Percentiles rank a stretch among this genome's conserved stretches.
These are phyloP conservation scores for Xenopus borealis DNA, from an alignment of 2,113 vertebrate genomes.

Conservation along the genomic window DNA sequence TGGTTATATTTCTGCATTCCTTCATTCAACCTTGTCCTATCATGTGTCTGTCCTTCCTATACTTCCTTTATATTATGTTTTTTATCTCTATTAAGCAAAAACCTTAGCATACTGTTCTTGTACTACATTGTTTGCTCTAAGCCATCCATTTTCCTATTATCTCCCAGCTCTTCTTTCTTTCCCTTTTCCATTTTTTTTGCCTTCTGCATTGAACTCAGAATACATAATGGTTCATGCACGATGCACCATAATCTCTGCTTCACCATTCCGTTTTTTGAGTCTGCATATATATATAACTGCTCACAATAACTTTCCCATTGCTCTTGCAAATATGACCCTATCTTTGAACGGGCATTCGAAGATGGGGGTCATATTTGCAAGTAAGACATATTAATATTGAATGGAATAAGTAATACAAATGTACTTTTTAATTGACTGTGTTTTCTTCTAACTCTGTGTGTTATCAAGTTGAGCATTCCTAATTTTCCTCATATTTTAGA, in stretches of 20 bases:
- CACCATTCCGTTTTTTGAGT: neutral
- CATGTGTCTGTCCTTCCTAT: slow-evolving; percentile 33
- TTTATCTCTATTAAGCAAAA: slow-evolving; percentile 38
- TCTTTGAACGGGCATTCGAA: too few species aligned
- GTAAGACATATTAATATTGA: too few species aligned
- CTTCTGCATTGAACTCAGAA: slow-evolving; percentile 10
- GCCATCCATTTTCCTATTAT: slow-evolving; percentile 42
- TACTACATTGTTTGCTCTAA: slow-evolving; percentile 23
- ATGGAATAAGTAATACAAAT: too few species aligned
- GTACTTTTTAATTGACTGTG: too few species aligned
- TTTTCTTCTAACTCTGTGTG: too few species aligned
- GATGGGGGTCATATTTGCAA: too few species aligned
- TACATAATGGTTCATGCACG: slow-evolving; percentile 19
- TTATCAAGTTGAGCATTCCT: too few species aligned
- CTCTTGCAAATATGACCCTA: too few species aligned
- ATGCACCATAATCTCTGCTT: slow-evolving; percentile 7
- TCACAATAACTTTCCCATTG: neutral
- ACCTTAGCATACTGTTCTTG: slow-evolving; percentile 21
- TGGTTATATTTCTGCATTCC: slow-evolving; percentile 23
- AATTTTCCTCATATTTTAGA: too few species aligned
- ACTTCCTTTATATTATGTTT: slow-evolving; percentile 26
- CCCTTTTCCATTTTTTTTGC: slow-evolving; percentile 5
- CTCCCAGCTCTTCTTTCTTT: slow-evolving; percentile 8
- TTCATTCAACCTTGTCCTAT: slow-evolving; percentile 46
- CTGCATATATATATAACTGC: neutral